Base-by-base conservation (phyloP, 2,797 vertebrate species). In the Aplochiton taeniatus region DNA sequence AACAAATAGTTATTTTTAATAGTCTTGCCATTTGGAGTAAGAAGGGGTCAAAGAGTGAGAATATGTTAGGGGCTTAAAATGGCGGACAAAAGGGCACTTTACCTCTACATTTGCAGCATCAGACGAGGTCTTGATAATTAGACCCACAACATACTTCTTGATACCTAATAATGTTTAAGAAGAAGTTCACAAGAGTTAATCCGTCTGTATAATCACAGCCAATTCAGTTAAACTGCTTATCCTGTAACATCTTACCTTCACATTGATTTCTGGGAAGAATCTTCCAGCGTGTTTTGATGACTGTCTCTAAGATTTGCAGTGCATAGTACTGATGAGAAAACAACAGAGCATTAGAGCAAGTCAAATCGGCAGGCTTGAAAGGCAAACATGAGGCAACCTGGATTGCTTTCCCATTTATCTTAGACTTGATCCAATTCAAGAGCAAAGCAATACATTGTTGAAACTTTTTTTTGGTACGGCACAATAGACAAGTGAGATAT, bases 201-300 rank as follows among this genome's bases (percentile, higher is more conserved):
- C 31, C 6, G 31, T 31, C 31, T 31, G 31, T 31, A 6, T 6
- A 31, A 31, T 31, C 31, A 31, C 31, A 31, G 31, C 31, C 31
- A 31, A 31, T 31, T 31, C 2, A 31, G 6, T 31, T 2, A 3
- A 31, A 3, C 31, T 31, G 6, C 31, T 31, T 31, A 3, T 31
- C 31, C 31, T 31, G 31, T 31, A 31, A 2, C 31, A 31, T 61
- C 75, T 74, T 94, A 97, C 97, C 97, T 93, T 98, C 96, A 82
- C 97, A 98, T 51, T 99, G 97, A 89, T 96, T 95, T 81, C 97
- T 93, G 4, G 97, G 97, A 50, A 99, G 95, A 86, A 99, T 97
- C 92, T 99, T 99, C 97, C 97, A 99, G 81, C 97, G 95, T 69
- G 97, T 98, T 94, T 98, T 99, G 88, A 99, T 99, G 87, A 98